phyloP scores from a whole-genome alignment of 2,888 invertebrate species.

The Coremacera marginata region DNA sequence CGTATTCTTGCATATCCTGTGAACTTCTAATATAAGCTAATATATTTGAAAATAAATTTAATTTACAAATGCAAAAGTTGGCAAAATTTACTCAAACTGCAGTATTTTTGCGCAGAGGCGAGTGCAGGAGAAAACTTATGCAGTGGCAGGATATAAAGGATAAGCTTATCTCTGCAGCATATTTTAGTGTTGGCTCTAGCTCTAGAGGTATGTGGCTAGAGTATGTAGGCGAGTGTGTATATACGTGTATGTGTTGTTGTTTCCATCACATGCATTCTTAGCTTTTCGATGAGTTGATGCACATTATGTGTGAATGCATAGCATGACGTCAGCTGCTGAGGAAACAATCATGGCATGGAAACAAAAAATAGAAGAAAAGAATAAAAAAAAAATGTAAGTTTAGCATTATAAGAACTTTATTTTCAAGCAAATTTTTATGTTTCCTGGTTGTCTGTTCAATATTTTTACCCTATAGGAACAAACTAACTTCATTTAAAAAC shows the following conservation, averaged over 20 bases:
- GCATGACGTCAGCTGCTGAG: neutral
- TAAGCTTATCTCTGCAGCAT: conserved; percentile 7
- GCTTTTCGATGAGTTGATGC: conserved; percentile 14
- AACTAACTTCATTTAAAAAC: no score
- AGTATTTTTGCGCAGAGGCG: neutral
- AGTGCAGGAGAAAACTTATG: neutral
- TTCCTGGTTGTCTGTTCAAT: no score
- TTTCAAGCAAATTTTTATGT: no score
- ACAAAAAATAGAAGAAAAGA: no score
- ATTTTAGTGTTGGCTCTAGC: neutral
- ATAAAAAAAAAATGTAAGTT: neutral
- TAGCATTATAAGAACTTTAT: no score
- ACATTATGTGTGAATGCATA: conserved; percentile 15
- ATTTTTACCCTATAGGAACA: no score
- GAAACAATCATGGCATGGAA: no score
- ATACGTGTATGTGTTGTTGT: neutral
- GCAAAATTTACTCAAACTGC: neutral
- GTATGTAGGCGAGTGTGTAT: neutral
- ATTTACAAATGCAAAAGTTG: conserved; percentile 3
- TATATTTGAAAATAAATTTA: conserved; percentile 10
- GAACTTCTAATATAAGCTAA: neutral
- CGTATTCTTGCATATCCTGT: neutral
- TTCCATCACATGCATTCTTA: conserved; percentile 1
- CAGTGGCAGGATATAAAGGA: neutral
- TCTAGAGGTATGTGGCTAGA: no score